Conservation (phyloP, 1,140 invertebrate genomes). For the Harlomillsia oculata region DNA sequence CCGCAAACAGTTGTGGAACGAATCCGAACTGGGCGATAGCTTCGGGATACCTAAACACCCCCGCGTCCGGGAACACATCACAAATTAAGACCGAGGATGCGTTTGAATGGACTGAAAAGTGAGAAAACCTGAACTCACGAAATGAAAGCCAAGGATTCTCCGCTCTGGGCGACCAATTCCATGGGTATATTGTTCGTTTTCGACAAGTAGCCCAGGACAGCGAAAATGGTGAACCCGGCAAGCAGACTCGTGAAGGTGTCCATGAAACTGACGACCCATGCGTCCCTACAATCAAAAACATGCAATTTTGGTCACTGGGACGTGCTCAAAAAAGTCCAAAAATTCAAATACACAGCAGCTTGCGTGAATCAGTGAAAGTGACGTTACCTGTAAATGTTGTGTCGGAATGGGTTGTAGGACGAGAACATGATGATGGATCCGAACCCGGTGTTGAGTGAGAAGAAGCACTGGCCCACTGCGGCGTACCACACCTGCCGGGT, state of each 20-base stretch:
- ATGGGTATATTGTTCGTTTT: constrained; percentile 44
- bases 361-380: background rate
- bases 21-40: constrained; percentile 58
- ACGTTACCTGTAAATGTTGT: constrained; percentile 71
- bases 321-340: background rate
- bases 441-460: constrained; percentile 63
- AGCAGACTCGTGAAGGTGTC: constrained; percentile 68
- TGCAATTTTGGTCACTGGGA: background rate
- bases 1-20: constrained; percentile 62
- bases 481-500: constrained; percentile 66
- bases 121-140: too few species aligned
- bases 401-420: constrained; percentile 72
- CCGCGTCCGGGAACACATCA: too few species aligned
- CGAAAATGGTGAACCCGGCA: constrained; percentile 78
- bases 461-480: constrained; percentile 44
- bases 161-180: constrained; percentile 52
- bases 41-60: constrained; percentile 60
- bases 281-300: constrained; percentile 40
- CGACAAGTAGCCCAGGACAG: constrained; percentile 58
- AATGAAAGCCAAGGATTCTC: constrained; percentile 55
- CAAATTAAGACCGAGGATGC: constrained; percentile 81
- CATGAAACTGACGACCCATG: constrained; percentile 45
- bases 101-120: too few species aligned
- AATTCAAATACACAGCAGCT: background rate
- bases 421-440: constrained; percentile 66